Conservation (phyloP, 2,888 invertebrate species). For the Tipula confusa region DNA sequence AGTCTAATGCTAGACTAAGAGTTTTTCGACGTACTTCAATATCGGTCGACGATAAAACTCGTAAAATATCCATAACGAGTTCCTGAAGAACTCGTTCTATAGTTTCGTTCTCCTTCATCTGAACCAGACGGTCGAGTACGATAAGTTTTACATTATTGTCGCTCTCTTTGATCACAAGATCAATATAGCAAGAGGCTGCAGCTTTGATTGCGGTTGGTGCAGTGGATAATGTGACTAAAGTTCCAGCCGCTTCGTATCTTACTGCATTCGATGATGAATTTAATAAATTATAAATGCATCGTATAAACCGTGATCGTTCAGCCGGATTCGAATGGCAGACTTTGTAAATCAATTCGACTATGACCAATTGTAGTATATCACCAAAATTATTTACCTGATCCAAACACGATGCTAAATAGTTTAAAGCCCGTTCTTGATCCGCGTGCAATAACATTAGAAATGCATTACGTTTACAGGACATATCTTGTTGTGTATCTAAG, state of each 20-base stretch:
- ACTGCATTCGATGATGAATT: constrained; percentile 96
- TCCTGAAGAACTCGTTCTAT: constrained; percentile 84
- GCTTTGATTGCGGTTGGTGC: constrained; percentile 98
- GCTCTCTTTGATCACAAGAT: constrained; percentile 97
- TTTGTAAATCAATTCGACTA: constrained; percentile 98
- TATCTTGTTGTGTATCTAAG: constrained; percentile 95
- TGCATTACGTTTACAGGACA: constrained; percentile 98
- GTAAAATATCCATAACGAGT: constrained; percentile 93
- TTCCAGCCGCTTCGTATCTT: constrained; percentile 97
- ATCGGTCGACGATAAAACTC: constrained; percentile 89
- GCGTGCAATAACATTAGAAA: constrained; percentile 98
- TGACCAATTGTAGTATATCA: constrained; percentile 95
- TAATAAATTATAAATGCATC: constrained; percentile 95
- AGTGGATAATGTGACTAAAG: constrained; percentile 92
- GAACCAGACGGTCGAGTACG: constrained; percentile 87
- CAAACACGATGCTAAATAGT: constrained; percentile 87
- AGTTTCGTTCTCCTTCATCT: constrained; percentile 74
- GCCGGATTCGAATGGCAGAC: constrained; percentile 95
- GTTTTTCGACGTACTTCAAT: constrained; percentile 91
- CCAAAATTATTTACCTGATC: constrained; percentile 94
- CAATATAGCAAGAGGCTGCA: constrained; percentile 97
- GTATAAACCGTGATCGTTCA: constrained; percentile 93
- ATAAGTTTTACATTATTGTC: constrained; percentile 99
- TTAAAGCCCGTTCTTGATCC: constrained; percentile 89
- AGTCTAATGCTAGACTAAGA: constrained; percentile 76